Evolutionary conservation across 2,797 vertebrate genomes (phyloP).

Genomic region (Novumbra hubbsi): DNA sequence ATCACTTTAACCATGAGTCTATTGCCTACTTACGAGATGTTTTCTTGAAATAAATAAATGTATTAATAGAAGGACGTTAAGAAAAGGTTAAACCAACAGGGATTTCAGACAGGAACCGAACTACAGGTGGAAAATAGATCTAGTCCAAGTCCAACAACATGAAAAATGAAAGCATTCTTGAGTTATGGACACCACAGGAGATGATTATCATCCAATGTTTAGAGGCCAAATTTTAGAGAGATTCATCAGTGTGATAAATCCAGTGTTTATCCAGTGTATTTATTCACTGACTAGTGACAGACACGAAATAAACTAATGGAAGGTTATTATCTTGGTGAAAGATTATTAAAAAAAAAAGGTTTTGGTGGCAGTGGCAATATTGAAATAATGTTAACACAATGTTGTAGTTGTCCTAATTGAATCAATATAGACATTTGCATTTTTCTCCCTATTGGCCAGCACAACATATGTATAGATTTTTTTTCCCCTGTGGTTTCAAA

Average conservation of each 20-base stretch:
- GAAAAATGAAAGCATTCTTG: conserved; percentile 36
- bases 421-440: too few relatives aligned
- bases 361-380: too few relatives aligned
- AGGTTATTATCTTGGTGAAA: neutral
- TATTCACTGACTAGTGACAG: neutral
- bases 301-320: neutral
- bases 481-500: neutral
- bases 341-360: too few relatives aligned
- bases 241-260: conserved; percentile 27
- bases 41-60: neutral
- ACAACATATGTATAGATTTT: neutral
- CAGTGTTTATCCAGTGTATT: neutral
- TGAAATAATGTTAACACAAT: too few relatives aligned
- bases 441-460: too few relatives aligned
- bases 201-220: conserved; percentile 20
- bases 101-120: neutral
- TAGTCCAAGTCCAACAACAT: conserved; percentile 12
- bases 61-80: neutral
- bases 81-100: neutral
- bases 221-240: conserved; percentile 36
- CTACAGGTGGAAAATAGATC: neutral
- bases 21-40: neutral
- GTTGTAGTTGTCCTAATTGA: too few relatives aligned
- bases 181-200: conserved; percentile 38
- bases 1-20: too few relatives aligned